Conservation (phyloP, 2,888 invertebrate species). For the Ceramica pisi region DNA sequence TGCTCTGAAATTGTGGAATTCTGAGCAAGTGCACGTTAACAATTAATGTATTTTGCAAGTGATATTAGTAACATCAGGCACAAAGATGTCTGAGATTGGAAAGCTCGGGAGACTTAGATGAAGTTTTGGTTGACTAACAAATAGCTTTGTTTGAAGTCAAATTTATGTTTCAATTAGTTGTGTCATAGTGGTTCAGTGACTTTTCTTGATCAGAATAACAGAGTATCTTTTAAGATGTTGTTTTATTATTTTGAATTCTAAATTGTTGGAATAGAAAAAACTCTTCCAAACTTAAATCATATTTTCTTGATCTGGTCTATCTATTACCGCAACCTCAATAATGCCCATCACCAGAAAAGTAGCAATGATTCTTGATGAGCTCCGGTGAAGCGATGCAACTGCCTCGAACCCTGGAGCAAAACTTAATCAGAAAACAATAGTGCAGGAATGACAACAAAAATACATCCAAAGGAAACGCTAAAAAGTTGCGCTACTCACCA, state of each 20-base stretch:
- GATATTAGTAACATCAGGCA: not conserved
- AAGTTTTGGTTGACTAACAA: conserved; percentile 5
- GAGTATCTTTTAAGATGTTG: too few relatives aligned
- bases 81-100: not conserved
- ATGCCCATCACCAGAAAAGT: not conserved
- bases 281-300: not conserved
- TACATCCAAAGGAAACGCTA: too few relatives aligned
- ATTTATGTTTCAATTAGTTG: conserved; percentile 20
- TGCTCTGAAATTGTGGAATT: not conserved
- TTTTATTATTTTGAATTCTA: not conserved
- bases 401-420: not conserved
- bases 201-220: not conserved
- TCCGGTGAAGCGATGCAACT: not conserved
- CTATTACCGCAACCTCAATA: not conserved
- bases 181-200: not conserved
- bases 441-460: not conserved
- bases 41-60: not conserved
- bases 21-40: conserved; percentile 1
- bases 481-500: not conserved
- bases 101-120: not conserved
- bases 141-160: conserved; percentile 1
- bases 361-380: not conserved
- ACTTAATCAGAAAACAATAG: not conserved
- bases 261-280: not conserved
- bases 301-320: not conserved